Evolutionary conservation across 2,797 vertebrate species (phyloP), one percentile per base, ranked within the genome.

Genomic region (Manis javanica): DNA sequence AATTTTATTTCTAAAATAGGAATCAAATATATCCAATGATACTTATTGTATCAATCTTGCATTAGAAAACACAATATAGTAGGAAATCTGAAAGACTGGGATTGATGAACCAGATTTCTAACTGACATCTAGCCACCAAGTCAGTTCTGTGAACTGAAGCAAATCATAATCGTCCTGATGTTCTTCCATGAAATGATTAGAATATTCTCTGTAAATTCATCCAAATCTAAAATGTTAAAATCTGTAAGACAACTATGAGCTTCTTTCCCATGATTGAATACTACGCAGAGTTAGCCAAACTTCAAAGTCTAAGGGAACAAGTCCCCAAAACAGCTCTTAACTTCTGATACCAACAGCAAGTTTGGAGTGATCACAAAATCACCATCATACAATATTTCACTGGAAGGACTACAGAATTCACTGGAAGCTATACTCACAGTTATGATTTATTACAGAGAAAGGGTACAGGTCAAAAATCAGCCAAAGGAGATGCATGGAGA

Each of bases 261-360:
- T 84, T 64, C 53, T 85, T 78, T 90, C 42, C 37, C 31, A 78
- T 31, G 37, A 37, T 34, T 3, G 18, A 29, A 51, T 39, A 61
- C 34, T 31, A 57, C 16, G n/a, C 37, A 82, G 24, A 86, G 2
- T 49, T 39, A n/a, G 26, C 9, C 82, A n/a, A 82, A 90, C 75
- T 55, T 29, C 15, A 55, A 75, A 75, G 57, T 64, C 46, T 53
- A 21, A 74, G 49, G 72, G 66, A 24, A 78, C 15, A 63, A 46
- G 29, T 81, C 10, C 34, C 39, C 55, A 63, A 87, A 61, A 83
- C 5, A 53, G 4, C 31, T 29, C n/a, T 61, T 39, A 51, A 51
- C 42, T 86, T 96, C 42, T 69, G 68, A 90, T 53, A 94, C 14
- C 15, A 94, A 55, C 21, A 90, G 69, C 46, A 75, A 82, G 59